These are phyloP conservation scores for Synodontis membranacea DNA, from an alignment of 2,113 vertebrate genomes.

Conservation along the genomic window DNA sequence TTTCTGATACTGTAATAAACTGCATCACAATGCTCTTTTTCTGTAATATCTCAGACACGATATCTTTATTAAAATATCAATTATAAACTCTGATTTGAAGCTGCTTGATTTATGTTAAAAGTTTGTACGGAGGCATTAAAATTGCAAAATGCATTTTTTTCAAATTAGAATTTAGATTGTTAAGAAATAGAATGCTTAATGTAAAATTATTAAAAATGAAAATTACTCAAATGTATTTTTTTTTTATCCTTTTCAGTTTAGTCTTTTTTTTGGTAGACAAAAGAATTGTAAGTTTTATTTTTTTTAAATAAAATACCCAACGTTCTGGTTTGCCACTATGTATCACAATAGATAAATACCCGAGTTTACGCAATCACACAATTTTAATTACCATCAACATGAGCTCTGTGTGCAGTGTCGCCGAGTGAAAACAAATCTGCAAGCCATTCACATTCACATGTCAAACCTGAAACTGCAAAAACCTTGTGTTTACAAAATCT, in stretches of 20 bases:
- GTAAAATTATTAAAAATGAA: neutral
- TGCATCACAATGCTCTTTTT: neutral
- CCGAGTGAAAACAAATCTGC: slow-evolving; percentile 22
- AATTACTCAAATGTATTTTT: too few species aligned
- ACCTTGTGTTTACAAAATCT: slow-evolving; percentile 1
- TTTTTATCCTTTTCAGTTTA: neutral
- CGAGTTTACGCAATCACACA: slow-evolving; percentile 43
- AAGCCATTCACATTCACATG: neutral
- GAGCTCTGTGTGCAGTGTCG: neutral
- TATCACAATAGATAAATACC: neutral
- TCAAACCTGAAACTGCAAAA: slow-evolving; percentile 1
- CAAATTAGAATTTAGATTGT: neutral
- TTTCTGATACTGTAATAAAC: neutral
- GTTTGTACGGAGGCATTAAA: neutral
- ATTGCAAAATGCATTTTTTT: neutral
- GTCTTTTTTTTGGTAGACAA: neutral
- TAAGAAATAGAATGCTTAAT: too few species aligned
- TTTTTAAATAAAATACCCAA: too few species aligned
- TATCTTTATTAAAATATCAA: neutral
- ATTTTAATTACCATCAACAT: slow-evolving; percentile 44
- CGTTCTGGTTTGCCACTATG: too few species aligned
- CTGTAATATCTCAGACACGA: too few species aligned
- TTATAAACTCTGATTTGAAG: neutral
- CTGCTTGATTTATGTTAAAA: neutral
- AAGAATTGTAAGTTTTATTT: too few species aligned